Conservation (phyloP, 2,797 vertebrate species). For the Gadopsis bispinosus region DNA sequence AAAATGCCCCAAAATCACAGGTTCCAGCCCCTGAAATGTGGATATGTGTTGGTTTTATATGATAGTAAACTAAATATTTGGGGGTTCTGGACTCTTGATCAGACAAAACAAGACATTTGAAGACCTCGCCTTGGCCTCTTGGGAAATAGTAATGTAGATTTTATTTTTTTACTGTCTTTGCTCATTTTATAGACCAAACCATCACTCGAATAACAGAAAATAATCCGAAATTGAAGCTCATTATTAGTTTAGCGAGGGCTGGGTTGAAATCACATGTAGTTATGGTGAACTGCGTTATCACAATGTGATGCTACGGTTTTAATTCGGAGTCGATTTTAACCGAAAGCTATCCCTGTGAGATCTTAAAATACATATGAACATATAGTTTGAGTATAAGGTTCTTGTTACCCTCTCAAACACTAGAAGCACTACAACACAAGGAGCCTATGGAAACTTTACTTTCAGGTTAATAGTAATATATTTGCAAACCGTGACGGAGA, state of each 20-base stretch:
- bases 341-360: not conserved
- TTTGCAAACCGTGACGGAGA: conserved; percentile 39
- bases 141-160: not conserved
- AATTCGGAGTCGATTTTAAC: not conserved
- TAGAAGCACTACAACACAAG: not conserved
- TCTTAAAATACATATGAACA: not conserved
- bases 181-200: no score
- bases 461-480: conserved; percentile 34
- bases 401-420: not conserved
- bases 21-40: not conserved
- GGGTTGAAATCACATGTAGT: not conserved
- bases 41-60: not conserved
- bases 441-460: conserved; percentile 20
- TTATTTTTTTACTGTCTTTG: not conserved
- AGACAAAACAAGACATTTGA: not conserved
- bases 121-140: not conserved
- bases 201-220: not conserved
- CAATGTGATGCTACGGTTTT: not conserved
- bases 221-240: not conserved
- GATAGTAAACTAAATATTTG: not conserved
- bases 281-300: not conserved
- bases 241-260: not conserved
- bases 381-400: not conserved
- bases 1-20: no score
- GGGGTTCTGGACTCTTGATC: not conserved